These are phyloP conservation scores for Neotoxoptera formosana DNA, from an alignment of 1,140 invertebrate species.

Conservation along the genomic window DNA sequence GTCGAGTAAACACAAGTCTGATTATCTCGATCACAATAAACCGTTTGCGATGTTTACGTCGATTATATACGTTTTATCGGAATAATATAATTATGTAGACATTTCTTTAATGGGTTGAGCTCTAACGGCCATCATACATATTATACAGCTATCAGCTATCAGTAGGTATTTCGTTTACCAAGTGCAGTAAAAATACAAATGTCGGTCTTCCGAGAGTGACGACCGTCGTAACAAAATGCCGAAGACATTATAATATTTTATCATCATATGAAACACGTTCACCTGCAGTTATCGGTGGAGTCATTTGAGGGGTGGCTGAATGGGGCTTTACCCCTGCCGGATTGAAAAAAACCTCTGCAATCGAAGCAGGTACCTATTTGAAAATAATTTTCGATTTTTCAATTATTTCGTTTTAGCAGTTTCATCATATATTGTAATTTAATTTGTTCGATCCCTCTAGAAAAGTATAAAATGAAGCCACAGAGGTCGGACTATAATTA, in stretches of 20 bases:
- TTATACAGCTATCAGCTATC: neutral
- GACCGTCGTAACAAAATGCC: neutral
- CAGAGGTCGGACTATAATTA: too few relatives aligned
- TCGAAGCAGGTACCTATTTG: too few relatives aligned
- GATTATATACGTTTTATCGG: neutral
- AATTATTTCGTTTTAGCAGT: too few relatives aligned
- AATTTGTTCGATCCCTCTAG: too few relatives aligned
- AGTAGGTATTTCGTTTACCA: neutral
- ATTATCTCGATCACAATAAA: neutral
- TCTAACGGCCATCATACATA: neutral
- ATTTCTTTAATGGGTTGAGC: neutral
- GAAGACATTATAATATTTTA: neutral
- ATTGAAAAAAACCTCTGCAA: too few relatives aligned
- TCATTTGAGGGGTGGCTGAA: too few relatives aligned
- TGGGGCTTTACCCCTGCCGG: too few relatives aligned
- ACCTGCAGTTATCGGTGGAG: too few relatives aligned
- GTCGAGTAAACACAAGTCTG: neutral
- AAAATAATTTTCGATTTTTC: too few relatives aligned
- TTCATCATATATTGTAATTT: too few relatives aligned
- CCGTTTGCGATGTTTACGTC: neutral
- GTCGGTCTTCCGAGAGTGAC: neutral
- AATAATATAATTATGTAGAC: neutral
- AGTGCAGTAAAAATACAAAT: neutral
- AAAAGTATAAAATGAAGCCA: too few relatives aligned
- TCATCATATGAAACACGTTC: neutral